phyloP scores from a whole-genome alignment of 2,113 vertebrate genomes.

The Polyodon spathula region DNA sequence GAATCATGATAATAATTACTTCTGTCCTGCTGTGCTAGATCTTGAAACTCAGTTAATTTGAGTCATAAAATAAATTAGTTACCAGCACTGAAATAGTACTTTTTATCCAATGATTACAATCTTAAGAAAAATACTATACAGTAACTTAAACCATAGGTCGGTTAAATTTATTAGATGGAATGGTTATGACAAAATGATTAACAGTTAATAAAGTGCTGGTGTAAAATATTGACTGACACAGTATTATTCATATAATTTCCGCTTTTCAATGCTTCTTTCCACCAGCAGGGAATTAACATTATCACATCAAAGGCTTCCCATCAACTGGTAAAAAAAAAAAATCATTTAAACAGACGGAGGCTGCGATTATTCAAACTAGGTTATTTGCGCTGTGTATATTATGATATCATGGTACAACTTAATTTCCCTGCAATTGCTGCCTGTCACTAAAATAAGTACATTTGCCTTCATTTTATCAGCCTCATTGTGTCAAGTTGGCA shows the following conservation, averaged over 20 bases:
- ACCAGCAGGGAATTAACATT: slow-evolving; percentile 83
- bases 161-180: slow-evolving; percentile 72
- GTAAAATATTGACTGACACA: slow-evolving; percentile 83
- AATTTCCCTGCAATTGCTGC: slow-evolving; percentile 90
- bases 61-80: too few relatives aligned
- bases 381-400: slow-evolving; percentile 83
- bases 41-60: too few relatives aligned
- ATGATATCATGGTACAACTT: slow-evolving; percentile 81
- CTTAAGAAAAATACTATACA: too few relatives aligned
- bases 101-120: too few relatives aligned
- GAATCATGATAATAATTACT: too few relatives aligned
- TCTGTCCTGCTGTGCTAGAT: too few relatives aligned
- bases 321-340: slow-evolving; percentile 83
- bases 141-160: slow-evolving; percentile 49
- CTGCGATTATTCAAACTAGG: slow-evolving; percentile 91
- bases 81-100: too few relatives aligned
- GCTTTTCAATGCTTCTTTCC: slow-evolving; percentile 68
- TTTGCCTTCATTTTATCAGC: slow-evolving; percentile 83
- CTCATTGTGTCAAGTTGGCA: slow-evolving; percentile 67
- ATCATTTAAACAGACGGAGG: slow-evolving; percentile 93
- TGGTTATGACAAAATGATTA: slow-evolving; percentile 84
- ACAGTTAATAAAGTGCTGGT: slow-evolving; percentile 82
- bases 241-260: slow-evolving; percentile 92
- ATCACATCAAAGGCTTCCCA: slow-evolving; percentile 90
- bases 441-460: slow-evolving; percentile 87